phyloP scores from a whole-genome alignment of 2,113 vertebrate species.

The Epinephelus fuscoguttatus region DNA sequence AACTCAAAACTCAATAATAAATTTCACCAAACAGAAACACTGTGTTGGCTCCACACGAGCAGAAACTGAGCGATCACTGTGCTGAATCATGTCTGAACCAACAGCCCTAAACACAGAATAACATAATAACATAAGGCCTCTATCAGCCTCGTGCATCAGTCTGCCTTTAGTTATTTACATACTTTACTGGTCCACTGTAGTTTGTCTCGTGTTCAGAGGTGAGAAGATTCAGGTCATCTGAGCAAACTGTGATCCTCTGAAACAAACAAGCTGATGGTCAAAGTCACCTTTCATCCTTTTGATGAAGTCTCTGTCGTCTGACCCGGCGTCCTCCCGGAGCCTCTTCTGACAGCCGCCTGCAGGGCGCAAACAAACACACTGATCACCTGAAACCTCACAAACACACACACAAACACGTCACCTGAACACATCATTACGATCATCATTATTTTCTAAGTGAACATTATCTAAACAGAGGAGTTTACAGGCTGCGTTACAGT shows the following conservation, averaged over 20 bases:
- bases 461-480: neutral
- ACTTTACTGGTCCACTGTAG: neutral
- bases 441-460: neutral
- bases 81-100: neutral
- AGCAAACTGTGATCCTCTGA: neutral
- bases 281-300: slow-evolving; percentile 95
- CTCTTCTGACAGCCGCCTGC: slow-evolving; percentile 89
- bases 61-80: no score
- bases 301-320: slow-evolving; percentile 94
- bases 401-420: neutral
- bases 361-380: neutral
- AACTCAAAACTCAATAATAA: no score
- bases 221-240: neutral
- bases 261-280: slow-evolving; percentile 24
- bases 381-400: slow-evolving; percentile 13
- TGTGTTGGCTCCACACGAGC: no score
- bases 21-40: neutral
- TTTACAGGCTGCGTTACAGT: neutral
- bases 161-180: neutral
- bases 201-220: neutral
- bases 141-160: neutral
- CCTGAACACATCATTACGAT: neutral
- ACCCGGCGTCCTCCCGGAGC: slow-evolving; percentile 89
- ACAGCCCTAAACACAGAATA: neutral
- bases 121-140: neutral